phyloP scores from a whole-genome alignment of 2,888 invertebrate genomes.

The Macrophya alboannulata region DNA sequence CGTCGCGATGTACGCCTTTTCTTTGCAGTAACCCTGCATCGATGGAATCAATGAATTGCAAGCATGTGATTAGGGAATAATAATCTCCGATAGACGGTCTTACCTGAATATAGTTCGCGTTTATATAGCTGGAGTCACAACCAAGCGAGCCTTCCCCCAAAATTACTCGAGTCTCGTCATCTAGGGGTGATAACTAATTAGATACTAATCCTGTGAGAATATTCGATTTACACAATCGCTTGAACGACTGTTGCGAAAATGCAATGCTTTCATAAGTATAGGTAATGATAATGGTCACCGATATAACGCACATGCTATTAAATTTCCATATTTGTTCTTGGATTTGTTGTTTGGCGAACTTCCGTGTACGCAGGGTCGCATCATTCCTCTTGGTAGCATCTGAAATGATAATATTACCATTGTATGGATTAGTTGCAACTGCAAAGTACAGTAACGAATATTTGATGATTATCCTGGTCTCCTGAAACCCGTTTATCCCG shows the following conservation, averaged over 20 bases:
- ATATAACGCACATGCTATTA: constrained; percentile 79
- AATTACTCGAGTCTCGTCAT: constrained; percentile 81
- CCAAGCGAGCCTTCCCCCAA: constrained; percentile 76
- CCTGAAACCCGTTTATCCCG: neutral
- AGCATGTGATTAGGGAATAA: neutral
- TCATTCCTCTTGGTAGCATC: constrained; percentile 78
- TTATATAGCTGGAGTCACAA: constrained; percentile 81
- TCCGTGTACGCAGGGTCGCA: constrained; percentile 77
- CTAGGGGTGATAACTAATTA: constrained; percentile 67
- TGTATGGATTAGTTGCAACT: neutral
- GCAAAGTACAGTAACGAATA: neutral
- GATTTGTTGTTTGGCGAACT: constrained; percentile 76
- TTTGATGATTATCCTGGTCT: neutral
- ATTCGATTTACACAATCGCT: neutral
- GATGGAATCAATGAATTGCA: neutral
- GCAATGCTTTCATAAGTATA: neutral
- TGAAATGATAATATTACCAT: constrained; percentile 63
- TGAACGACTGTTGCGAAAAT: neutral
- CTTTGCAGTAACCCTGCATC: constrained; percentile 31
- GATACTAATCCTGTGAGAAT: neutral
- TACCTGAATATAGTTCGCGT: constrained; percentile 82
- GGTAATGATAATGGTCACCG: neutral
- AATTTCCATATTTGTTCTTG: constrained; percentile 80
- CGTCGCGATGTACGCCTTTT: constrained; percentile 76
- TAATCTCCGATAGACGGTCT: constrained; percentile 41